Evolutionary conservation across 2,113 vertebrate genomes (phyloP), one percentile per base, ranked within the genome.

Genomic region (Empidonax alnorum): DNA sequence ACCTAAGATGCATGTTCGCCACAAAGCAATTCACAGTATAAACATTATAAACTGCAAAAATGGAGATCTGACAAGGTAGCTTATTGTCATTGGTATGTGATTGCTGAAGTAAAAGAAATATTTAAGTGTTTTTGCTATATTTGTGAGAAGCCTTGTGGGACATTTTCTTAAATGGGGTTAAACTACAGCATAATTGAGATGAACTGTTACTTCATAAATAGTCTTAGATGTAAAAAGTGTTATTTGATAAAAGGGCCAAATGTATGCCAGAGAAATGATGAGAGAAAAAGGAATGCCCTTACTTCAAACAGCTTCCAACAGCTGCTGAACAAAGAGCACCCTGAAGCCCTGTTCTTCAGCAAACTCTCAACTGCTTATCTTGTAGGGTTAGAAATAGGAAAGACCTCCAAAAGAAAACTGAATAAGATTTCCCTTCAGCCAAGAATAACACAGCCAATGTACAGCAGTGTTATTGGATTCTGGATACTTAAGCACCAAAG

Each of bases 141-240:
- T 53, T 87, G 19, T 73, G 61, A 87, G 84, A 84, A 82, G 16
- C 17, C 31, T 92, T 82, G 22, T 65, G 61, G 69, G 8, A 68
- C 61, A 14, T 83, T 93, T 91, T 76, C 62, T 87, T 87, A 87
- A 91, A 87, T 33, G 37, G 23, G 18, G 66, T 91, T 94, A 79
- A 94, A 90, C 69, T 79, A 55, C 66, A 89, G n/a, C 63, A 78
- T 44, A 41, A 87, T 47, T 92, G 75, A 89, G 52, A 92, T 35
- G 68, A 94, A 87, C 80, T 94, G 44, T 84, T 96, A 84, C 42
- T 94, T 97, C 83, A 84, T 90, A 90, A 95, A 80, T 89, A 93
- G n/a, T 52, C 11, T 77, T 49, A 52, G 42, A 92, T 88, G 37
- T 73, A 55, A 86, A 92, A 94, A 62, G 68, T 55, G 91, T 89